A percentile compares a stretch with the other conserved stretches of the same genome.
Conservation (phyloP, 2,797 vertebrate species). For the Characodon lateralis region DNA sequence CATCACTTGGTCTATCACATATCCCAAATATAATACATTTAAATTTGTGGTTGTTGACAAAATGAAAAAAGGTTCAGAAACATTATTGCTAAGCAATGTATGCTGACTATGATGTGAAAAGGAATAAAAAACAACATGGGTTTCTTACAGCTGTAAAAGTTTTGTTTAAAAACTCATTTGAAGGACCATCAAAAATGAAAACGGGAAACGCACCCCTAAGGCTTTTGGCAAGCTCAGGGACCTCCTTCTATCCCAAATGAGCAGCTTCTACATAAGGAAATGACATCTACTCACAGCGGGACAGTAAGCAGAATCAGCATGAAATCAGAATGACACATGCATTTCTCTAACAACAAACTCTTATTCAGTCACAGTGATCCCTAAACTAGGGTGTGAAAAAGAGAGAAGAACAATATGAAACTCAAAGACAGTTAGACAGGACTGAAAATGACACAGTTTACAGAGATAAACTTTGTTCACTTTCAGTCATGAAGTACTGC, state of each 20-base stretch:
- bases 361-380: slow-evolving; percentile 26
- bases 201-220: slow-evolving; percentile 8
- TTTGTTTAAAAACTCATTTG: slow-evolving; percentile 29
- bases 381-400: slow-evolving; percentile 4
- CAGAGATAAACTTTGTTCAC: neutral
- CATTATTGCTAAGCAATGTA: neutral
- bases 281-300: slow-evolving; percentile 50
- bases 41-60: neutral
- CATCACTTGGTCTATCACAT: neutral
- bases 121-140: neutral
- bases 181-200: slow-evolving; percentile 32
- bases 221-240: slow-evolving; percentile 41
- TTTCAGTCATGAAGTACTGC: neutral
- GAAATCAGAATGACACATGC: slow-evolving; percentile 32
- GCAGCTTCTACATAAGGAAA: slow-evolving; percentile 43
- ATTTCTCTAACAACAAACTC: slow-evolving; percentile 31
- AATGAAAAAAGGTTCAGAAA: neutral
- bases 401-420: slow-evolving; percentile 10
- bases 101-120: neutral
- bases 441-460: neutral
- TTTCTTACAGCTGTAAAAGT: slow-evolving; percentile 13
- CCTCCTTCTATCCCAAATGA: slow-evolving; percentile 39
- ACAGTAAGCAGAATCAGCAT: slow-evolving; percentile 49
- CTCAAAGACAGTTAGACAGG: neutral
- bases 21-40: neutral